phyloP scores from a whole-genome alignment of 2,888 invertebrate genomes.

The Campaea margaritaria region DNA sequence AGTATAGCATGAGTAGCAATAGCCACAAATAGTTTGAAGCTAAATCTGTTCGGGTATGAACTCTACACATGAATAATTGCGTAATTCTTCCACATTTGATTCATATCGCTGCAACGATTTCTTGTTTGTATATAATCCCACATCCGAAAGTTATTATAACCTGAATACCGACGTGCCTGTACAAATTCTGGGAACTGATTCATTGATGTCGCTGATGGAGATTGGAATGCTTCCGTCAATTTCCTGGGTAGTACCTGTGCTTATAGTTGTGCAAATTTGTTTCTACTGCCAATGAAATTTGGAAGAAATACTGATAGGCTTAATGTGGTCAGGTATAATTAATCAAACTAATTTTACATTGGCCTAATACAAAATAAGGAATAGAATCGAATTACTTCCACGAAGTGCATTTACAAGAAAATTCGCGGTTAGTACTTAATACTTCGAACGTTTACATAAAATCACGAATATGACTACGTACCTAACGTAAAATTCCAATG shows the following conservation, averaged over 20 bases:
- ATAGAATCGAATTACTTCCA: too few species aligned
- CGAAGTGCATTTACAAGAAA: too few species aligned
- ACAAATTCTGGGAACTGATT: conserved; percentile 38
- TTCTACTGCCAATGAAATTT: not conserved
- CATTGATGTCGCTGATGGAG: conserved; percentile 14
- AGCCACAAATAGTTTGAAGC: conserved; percentile 51
- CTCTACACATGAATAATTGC: conserved; percentile 43
- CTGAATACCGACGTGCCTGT: conserved; percentile 35
- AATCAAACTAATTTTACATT: too few species aligned
- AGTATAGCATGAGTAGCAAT: conserved; percentile 40
- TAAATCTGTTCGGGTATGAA: conserved; percentile 59
- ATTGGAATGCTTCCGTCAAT: not conserved
- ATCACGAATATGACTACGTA: too few species aligned
- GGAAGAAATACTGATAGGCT: not conserved
- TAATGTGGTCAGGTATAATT: too few species aligned
- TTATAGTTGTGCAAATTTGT: not conserved
- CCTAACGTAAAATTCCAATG: too few species aligned
- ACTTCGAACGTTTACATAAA: too few species aligned
- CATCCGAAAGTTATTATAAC: conserved; percentile 54
- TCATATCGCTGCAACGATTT: conserved; percentile 44
- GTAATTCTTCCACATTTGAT: conserved; percentile 49
- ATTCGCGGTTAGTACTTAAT: too few species aligned
- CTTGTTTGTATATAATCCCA: conserved; percentile 50
- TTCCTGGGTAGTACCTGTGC: conserved; percentile 11
- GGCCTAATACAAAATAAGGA: too few species aligned